These are phyloP conservation scores for Ictalurus furcatus DNA, from an alignment of 2,113 vertebrate species.

Conservation along the genomic window DNA sequence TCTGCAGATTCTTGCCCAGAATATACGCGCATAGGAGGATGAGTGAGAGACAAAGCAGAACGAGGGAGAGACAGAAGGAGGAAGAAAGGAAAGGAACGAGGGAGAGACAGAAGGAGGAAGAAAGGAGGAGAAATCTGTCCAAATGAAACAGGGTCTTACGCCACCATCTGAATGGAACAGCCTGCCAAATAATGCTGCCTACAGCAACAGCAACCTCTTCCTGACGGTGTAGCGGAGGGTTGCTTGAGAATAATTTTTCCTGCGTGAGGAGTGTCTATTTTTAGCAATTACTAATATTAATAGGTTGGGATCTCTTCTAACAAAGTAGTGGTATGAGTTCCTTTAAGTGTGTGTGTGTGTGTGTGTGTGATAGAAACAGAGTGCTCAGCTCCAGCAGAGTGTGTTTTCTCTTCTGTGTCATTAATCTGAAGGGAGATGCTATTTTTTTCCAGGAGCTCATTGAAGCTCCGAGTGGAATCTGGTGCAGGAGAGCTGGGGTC, in stretches of 20 bases:
- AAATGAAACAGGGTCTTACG: background rate
- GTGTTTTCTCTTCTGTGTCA: slow-evolving; percentile 43
- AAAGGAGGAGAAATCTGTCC: background rate
- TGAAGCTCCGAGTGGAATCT: slow-evolving; percentile 47
- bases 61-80: background rate
- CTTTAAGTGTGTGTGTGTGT: slow-evolving; percentile 11
- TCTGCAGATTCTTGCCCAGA: background rate
- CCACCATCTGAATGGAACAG: background rate
- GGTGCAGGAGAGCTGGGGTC: slow-evolving; percentile 37
- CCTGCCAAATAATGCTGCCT: background rate
- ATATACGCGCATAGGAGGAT: background rate
- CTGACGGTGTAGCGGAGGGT: background rate
- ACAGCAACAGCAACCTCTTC: background rate
- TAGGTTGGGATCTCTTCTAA: slow-evolving; percentile 23
- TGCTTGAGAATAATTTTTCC: background rate
- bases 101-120: background rate
- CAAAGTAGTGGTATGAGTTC: background rate
- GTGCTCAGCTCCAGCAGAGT: background rate
- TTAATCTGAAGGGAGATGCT: slow-evolving; percentile 54
- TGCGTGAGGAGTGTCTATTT: background rate
- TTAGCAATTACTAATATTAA: slow-evolving; percentile 10
- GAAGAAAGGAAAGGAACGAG: background rate
- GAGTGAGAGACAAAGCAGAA: background rate
- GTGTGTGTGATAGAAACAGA: background rate
- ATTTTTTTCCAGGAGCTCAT: slow-evolving; percentile 50